Conservation (phyloP, 2,797 vertebrate genomes). For the Rhynchotus rufescens region DNA sequence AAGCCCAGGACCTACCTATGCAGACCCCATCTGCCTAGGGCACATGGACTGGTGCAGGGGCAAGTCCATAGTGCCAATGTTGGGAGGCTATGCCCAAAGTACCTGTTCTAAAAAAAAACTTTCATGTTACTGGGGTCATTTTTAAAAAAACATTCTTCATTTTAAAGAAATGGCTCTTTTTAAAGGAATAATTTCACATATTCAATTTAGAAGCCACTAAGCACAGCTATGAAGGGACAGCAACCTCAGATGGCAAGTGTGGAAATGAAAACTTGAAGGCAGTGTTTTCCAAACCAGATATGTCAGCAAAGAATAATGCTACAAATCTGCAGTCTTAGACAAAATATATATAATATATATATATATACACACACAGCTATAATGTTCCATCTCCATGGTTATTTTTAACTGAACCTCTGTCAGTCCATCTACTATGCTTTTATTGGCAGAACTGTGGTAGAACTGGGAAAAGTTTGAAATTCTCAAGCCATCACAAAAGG, state of each 20-base stretch:
- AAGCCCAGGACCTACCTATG: background rate
- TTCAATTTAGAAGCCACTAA: background rate
- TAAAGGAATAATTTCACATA: background rate
- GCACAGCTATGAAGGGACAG: background rate
- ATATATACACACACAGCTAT: background rate
- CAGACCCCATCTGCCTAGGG: no score
- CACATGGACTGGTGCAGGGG: no score
- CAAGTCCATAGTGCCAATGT: no score
- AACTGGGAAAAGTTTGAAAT: background rate
- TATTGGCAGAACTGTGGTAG: background rate
- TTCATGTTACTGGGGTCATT: background rate
- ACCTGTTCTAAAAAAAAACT: no score
- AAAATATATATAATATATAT: background rate
- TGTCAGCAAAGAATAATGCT: conserved; percentile 11
- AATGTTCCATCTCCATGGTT: background rate
- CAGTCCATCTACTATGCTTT: conserved; percentile 11
- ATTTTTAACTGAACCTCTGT: conserved; percentile 15
- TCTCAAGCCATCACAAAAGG: conserved; percentile 8
- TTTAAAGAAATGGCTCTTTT: background rate
- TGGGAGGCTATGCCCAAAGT: no score
- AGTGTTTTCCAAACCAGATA: conserved; percentile 7
- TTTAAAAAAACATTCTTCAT: background rate
- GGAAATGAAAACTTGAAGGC: conserved; percentile 36
- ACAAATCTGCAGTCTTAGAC: conserved; percentile 13
- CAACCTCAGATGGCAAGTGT: conserved; percentile 23